These are phyloP conservation scores for Vanessa atalanta DNA, from an alignment of 1,140 invertebrate genomes.

Conservation along the genomic window DNA sequence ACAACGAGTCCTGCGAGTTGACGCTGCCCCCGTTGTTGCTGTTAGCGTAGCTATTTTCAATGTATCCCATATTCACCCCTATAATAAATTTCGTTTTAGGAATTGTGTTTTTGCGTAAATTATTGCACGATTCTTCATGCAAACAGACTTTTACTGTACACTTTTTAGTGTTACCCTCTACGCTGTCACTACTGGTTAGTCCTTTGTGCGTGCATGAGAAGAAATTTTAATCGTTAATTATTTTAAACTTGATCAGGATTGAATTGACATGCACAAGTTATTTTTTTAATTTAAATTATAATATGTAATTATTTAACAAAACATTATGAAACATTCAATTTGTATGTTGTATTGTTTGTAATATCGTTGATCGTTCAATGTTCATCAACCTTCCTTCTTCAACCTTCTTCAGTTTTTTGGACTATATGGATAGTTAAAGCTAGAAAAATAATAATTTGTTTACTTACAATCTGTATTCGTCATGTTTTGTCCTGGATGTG, in stretches of 20 bases:
- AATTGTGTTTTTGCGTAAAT: conserved; percentile 15
- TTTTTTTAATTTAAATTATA: too few species aligned
- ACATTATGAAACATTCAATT: too few species aligned
- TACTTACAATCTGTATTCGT: conserved; percentile 88
- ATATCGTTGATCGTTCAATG: too few species aligned
- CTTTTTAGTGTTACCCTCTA: conserved; percentile 64
- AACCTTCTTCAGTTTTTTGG: too few species aligned
- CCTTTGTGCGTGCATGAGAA: conserved; percentile 71
- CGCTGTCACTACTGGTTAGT: conserved; percentile 65
- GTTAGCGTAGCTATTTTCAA: conserved; percentile 95
- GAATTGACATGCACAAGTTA: too few species aligned
- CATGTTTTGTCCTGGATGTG: conserved; percentile 81
- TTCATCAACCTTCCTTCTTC: too few species aligned
- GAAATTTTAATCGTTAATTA: conserved; percentile 40
- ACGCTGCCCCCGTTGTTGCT: conserved; percentile 96
- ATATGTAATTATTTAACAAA: too few species aligned
- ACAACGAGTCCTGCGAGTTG: conserved; percentile 96
- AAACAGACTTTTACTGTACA: conserved; percentile 40
- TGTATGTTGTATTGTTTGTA: too few species aligned
- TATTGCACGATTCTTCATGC: conserved; percentile 34
- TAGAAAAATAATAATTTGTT: conserved; percentile 6
- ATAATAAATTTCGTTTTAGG: conserved; percentile 37
- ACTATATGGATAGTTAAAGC: background rate
- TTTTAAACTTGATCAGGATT: too few species aligned
- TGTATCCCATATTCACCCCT: conserved; percentile 91